Evolutionary conservation across 2,888 invertebrate species (phyloP).

Genomic region (Parapristionchus giblindavisi): DNA sequence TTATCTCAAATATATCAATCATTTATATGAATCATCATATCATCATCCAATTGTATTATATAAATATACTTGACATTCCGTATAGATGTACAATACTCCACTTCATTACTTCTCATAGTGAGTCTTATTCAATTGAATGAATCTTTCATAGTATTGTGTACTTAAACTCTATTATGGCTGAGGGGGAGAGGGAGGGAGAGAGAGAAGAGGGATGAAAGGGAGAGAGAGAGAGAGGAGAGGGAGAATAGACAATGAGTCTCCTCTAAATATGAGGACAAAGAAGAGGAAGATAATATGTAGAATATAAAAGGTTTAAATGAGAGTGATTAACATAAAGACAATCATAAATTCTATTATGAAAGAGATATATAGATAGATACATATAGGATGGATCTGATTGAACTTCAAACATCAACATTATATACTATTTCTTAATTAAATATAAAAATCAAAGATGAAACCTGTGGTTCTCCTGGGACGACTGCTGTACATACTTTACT

Average conservation of each 20-base stretch:
- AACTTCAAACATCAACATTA: background rate
- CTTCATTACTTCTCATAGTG: no score
- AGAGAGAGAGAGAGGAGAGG: no score
- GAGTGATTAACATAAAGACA: background rate
- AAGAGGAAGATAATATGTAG: slow-evolving; percentile 3
- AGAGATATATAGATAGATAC: background rate
- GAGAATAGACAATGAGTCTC: no score
- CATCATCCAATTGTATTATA: slow-evolving; percentile 61
- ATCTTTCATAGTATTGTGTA: no score
- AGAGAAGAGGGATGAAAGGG: no score
- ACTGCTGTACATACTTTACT: slow-evolving; percentile 91
- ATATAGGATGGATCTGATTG: background rate
- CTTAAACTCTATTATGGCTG: no score
- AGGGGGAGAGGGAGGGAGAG: no score
- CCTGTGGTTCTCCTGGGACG: slow-evolving; percentile 84
- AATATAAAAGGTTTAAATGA: background rate
- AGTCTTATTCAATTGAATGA: no score
- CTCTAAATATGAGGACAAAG: no score
- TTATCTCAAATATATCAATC: slow-evolving; percentile 73
- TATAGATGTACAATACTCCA: background rate
- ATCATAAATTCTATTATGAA: slow-evolving; percentile 31
- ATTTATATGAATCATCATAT: background rate
- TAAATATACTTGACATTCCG: background rate
- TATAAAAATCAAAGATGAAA: slow-evolving; percentile 12
- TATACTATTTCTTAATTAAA: background rate